Percentiles rank a stretch among this genome's conserved stretches.
Conservation (phyloP, 2,797 vertebrate species). For the Xenops minutus region DNA sequence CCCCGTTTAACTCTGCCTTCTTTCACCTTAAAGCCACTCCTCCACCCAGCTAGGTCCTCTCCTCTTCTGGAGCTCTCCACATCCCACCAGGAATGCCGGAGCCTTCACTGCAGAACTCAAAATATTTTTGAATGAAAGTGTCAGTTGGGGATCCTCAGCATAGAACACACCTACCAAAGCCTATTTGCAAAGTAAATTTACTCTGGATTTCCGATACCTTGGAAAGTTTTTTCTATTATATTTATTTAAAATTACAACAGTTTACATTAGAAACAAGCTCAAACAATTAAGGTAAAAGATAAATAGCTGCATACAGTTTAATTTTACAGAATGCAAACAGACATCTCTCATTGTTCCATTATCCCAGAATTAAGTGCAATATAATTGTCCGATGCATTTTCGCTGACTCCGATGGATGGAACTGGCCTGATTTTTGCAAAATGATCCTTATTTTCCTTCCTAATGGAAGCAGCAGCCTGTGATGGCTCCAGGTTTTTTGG, state of each 20-base stretch:
- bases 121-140: constrained; percentile 79
- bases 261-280: constrained; percentile 98
- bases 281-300: constrained; percentile 97
- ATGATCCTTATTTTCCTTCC: constrained; percentile 61
- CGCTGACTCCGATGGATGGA: constrained; percentile 70
- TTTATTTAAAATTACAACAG: constrained; percentile 98
- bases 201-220: constrained; percentile 87
- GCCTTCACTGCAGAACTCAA: constrained; percentile 57
- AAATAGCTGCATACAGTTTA: constrained; percentile 97
- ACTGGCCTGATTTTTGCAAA: constrained; percentile 65
- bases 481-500: background rate
- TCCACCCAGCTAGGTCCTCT: background rate
- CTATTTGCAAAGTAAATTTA: constrained; percentile 92
- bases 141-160: constrained; percentile 73
- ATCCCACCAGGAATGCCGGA: background rate
- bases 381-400: constrained; percentile 73
- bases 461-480: constrained; percentile 14
- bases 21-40: background rate
- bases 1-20: background rate
- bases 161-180: constrained; percentile 77
- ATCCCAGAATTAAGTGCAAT: constrained; percentile 73
- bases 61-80: background rate
- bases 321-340: constrained; percentile 97
- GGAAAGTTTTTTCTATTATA: constrained; percentile 88
- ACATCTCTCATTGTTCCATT: constrained; percentile 77